Percentiles rank a stretch among this genome's conserved stretches.
Conservation (phyloP, 1,140 invertebrate species). For the Tribolium castaneum region DNA sequence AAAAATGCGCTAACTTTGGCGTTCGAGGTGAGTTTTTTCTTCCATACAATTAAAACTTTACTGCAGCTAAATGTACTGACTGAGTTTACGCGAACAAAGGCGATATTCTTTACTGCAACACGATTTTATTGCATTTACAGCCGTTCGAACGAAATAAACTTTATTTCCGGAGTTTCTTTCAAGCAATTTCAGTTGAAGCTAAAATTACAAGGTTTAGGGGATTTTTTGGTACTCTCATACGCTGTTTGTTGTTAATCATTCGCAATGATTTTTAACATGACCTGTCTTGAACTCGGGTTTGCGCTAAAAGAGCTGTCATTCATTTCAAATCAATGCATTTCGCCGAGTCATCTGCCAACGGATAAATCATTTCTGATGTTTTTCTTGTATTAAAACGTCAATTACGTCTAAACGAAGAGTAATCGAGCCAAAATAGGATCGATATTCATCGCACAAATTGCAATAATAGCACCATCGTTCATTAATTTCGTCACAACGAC, state of each 20-base stretch:
- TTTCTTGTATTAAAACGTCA: slow-evolving; percentile 6
- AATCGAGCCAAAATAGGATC: slow-evolving; percentile 8
- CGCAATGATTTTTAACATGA: not conserved
- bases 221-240: not conserved
- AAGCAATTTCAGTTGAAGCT: not conserved
- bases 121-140: not conserved
- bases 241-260: no score
- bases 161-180: not conserved
- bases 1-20: slow-evolving; percentile 78
- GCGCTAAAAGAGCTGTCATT: not conserved
- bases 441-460: not conserved
- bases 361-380: slow-evolving; percentile 17
- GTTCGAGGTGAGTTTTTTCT: slow-evolving; percentile 74
- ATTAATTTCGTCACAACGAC: not conserved
- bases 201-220: not conserved
- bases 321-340: not conserved
- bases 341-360: not conserved
- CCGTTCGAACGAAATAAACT: not conserved
- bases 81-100: not conserved
- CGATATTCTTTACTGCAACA: not conserved
- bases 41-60: not conserved
- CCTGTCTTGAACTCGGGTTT: not conserved
- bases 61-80: not conserved
- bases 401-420: slow-evolving; percentile 23
- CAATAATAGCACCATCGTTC: not conserved